phyloP scores from a whole-genome alignment of 1,140 invertebrate genomes.

The Brachionus rotundiformis region DNA sequence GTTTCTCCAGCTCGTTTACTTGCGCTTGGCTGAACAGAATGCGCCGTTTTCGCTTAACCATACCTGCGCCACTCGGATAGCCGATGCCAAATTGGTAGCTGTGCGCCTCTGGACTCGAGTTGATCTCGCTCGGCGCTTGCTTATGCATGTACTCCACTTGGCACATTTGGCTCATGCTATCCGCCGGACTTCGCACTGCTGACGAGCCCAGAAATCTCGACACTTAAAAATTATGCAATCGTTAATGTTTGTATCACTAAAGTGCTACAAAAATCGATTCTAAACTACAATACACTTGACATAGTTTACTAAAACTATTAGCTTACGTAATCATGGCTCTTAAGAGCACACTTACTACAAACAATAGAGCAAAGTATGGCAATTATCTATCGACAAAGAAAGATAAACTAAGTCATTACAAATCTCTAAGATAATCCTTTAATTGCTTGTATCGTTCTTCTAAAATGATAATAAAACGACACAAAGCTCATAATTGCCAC shows the following conservation, averaged over 20 bases:
- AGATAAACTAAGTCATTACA: neutral
- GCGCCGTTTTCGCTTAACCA: conserved; percentile 81
- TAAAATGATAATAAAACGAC: neutral
- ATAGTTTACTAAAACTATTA: conserved; percentile 11
- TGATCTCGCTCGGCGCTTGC: neutral
- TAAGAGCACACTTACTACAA: conserved; percentile 47
- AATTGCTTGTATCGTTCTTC: neutral
- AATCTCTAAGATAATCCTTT: conserved; percentile 33
- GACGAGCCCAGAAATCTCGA: conserved; percentile 38
- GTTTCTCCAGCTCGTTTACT: conserved; percentile 88
- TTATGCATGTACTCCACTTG: neutral
- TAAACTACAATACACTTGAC: conserved; percentile 45
- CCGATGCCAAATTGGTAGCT: neutral
- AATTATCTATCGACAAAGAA: conserved; percentile 42
- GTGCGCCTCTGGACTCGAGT: neutral
- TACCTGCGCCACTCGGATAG: neutral
- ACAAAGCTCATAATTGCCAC: neutral
- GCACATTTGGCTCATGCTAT: neutral
- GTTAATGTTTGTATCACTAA: conserved; percentile 15
- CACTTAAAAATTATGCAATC: conserved; percentile 37
- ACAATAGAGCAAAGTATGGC: conserved; percentile 20
- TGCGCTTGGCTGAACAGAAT: conserved; percentile 97
- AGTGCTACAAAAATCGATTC: conserved; percentile 22
- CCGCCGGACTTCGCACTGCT: too few species aligned
- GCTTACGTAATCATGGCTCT: conserved; percentile 7